Base-by-base conservation (phyloP, 53 echinoderm and acorn worm genomes). In the Zoroaster sp. region DNA sequence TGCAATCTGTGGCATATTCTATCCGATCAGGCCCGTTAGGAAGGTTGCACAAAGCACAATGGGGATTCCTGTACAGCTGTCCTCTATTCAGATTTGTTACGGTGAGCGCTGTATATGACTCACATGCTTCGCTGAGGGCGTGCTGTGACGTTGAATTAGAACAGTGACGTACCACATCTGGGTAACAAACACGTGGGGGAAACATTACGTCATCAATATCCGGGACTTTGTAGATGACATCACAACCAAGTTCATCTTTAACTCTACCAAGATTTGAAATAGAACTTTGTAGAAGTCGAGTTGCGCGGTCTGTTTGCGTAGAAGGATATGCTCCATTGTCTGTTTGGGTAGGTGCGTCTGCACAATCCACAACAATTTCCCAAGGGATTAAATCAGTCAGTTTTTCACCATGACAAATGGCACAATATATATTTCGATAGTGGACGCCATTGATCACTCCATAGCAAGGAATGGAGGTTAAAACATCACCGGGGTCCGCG, bases 391-490 rank as follows among this genome's bases (percentile, higher is more conserved):
- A 55, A 18, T 80, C 73, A 35, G 42, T 6, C 30, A 72, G 77
- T 4, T 59, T 35, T 32, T 69, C 79, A n/a, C 91, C 79, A n/a
- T 87, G 55, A 30, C 91, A 91, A 4, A 87, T 54, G 17, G 72
- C 87, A 45, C 91, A 91, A 71, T 91, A 79, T 5, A 80, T 44
- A 37, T 91, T 91, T 30, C 73, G 79, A 25, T 77, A 91, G 37
- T 79, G 80, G n/a, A 72, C 23, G 10, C 74, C 44, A 37, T 14
- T 71, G 47, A 9, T 47, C 40, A 23, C 35, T 41, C 69, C 63
- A 63, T 83, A 75, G 20, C 73, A 83, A 18, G 90, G 90, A 28
- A 83, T 72, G 4, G 67, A 14, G 25, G 83, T 12, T 6, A 73
- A 41, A 1, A 66, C 66, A 31, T 80, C 83, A 14, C 33, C 41